phyloP scores from a whole-genome alignment of 2,888 invertebrate genomes.

The Blomia tropicalis region DNA sequence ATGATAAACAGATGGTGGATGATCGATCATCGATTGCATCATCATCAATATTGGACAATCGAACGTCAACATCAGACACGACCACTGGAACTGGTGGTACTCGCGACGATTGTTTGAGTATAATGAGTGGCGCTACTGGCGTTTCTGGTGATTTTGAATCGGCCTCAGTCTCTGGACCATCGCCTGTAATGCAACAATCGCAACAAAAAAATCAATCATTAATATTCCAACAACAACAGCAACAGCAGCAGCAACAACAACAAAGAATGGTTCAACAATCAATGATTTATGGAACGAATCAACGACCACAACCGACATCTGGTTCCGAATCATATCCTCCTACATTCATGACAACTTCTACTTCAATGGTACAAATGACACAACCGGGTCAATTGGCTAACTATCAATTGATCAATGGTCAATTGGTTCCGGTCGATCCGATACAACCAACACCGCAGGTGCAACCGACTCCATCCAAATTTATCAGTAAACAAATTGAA shows the following conservation, averaged over 20 bases:
- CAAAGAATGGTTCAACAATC: slow-evolving; percentile 7
- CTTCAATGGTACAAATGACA: not conserved
- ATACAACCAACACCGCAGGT: not conserved
- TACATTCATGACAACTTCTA: not conserved
- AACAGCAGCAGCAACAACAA: not conserved
- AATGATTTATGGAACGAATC: not conserved
- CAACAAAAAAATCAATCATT: not conserved
- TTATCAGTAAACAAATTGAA: slow-evolving; percentile 9
- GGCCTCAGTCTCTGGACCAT: not conserved
- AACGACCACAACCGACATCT: too few relatives aligned
- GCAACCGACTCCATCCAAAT: not conserved
- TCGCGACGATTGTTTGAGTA: slow-evolving; percentile 4
- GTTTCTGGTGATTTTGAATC: slow-evolving; percentile 10
- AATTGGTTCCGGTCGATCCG: not conserved
- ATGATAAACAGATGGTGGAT: not conserved
- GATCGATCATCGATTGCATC: slow-evolving; percentile 10
- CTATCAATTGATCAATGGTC: slow-evolving; percentile 1
- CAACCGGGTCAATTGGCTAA: not conserved
- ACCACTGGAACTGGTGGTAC: not conserved
- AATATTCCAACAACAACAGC: not conserved
- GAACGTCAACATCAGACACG: not conserved
- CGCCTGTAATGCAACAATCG: not conserved
- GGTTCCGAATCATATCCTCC: not conserved
- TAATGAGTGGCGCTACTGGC: slow-evolving; percentile 9
- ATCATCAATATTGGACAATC: slow-evolving; percentile 10